Percentiles rank a stretch among this genome's conserved stretches.
phyloP scores from a whole-genome alignment of 1,140 invertebrate species.

The Drosophila kanapiae region DNA sequence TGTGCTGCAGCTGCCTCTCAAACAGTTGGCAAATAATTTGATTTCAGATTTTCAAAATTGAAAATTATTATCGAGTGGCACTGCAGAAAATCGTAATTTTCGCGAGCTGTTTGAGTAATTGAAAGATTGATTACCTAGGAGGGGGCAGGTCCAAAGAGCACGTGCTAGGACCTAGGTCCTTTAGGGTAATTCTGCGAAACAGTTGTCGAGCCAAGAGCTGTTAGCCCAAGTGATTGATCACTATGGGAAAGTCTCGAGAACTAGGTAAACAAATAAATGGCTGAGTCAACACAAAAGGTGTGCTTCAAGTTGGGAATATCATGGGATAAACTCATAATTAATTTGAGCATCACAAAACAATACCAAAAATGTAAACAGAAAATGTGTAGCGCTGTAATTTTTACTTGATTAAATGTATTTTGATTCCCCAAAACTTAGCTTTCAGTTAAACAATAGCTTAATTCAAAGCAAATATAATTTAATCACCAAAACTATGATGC shows the following conservation, averaged over 20 bases:
- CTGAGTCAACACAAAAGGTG: background rate
- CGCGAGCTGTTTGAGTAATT: conserved; percentile 43
- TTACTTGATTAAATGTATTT: no score
- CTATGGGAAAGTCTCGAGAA: background rate
- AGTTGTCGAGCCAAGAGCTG: conserved; percentile 18
- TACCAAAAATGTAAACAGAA: no score
- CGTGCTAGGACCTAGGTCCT: conserved; percentile 30
- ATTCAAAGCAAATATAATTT: background rate
- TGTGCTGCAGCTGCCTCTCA: conserved; percentile 44
- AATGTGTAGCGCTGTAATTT: no score
- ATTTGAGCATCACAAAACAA: no score
- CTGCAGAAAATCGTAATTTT: conserved; percentile 26
- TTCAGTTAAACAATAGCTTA: background rate
- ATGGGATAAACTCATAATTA: background rate
- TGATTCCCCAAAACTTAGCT: no score
- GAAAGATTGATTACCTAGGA: conserved; percentile 62
- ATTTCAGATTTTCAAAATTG: conserved; percentile 55
- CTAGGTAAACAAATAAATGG: background rate
- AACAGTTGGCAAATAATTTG: conserved; percentile 63
- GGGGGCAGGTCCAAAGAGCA: conserved; percentile 8
- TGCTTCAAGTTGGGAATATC: background rate
- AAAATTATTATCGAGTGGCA: conserved; percentile 51
- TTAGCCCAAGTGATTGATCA: conserved; percentile 27
- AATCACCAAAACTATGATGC: background rate
- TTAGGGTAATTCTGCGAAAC: conserved; percentile 8